Evolutionary conservation across 1,140 invertebrate genomes (phyloP), one percentile per base, ranked within the genome.

Genomic region (Neotoxoptera formosana): DNA sequence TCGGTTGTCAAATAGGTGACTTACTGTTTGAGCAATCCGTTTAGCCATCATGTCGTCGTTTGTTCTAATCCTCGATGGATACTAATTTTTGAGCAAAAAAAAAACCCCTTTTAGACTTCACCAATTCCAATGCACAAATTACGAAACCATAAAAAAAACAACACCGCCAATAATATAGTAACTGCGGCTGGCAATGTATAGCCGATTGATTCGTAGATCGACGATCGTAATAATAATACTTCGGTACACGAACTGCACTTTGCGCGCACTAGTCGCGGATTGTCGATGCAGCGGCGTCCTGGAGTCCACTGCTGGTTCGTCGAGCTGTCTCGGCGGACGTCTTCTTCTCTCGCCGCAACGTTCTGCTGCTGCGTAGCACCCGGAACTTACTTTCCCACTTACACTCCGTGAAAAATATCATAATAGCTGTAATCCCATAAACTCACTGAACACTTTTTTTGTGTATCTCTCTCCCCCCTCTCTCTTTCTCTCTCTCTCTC

Each of bases 381-480:
- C 91, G 91, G 91, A 93, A 93, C 91, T 93, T 53, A 84, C 91
- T 93, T 93, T 93, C 91, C 91, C 91, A 93, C 91, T 93, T 53
- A 93, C 81, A 51, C 34, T 36, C 60, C 14, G 36, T 51, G 34
- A 30, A 47, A 84, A 84, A 84, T 47, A 20, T 30, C 48, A 36
- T 14, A 23, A 45, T 25, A 76, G 36, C 34, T 21, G 48, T 92
- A 92, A 92, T 84, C 91, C 34, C 81, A 53, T 86, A 93, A 93
- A 84, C 91, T 48, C 91, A 56, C 48, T 48, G 48, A 86, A 86
- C 51, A 86, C 53, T 51, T 51, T 88, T 47, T n/a, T 87, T 84
- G 36, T 84, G 3, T 84, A 25, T 30, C 25, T 41, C 6, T 86
- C 23, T 47, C 47, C 47, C 25, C 25, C 41, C 7, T 90, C 53